Base-by-base conservation (phyloP, 2,888 invertebrate species). In the Drosophila testacea region DNA sequence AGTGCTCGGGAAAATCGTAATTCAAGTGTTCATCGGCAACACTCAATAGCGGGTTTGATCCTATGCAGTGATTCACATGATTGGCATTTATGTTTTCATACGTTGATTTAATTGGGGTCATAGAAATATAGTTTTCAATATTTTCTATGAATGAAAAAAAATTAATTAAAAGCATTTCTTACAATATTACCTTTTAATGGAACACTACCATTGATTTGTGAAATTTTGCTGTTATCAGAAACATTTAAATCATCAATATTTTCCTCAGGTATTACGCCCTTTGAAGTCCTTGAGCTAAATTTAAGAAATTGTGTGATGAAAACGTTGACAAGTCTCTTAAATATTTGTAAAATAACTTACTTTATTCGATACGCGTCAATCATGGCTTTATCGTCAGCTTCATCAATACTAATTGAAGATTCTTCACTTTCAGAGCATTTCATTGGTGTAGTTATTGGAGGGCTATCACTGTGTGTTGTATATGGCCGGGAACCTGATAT, bases 351-450 rank as follows among this genome's bases (percentile, higher is more conserved):
- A 13, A 6, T 16, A 11, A 77, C 81, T 75, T 85, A 92, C 92
- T 90, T 90, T 65, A 91, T 86, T 56, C 90, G 88, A 72, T 89
- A 89, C 39, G 87, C 44, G 32, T 89, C 73, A 69, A 83, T 89
- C 56, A 81, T 81, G 34, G 81, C 74, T 70, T 79, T 94, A 79
- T 95, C 95, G 73, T 95, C 95, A 2, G 95, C 92, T 65, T 95
- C 95, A 76, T 95, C 95, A 83, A 95, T 94, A 57, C 95, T 95
- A 48, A 95, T 92, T 3, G 95, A 95, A 0, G 95, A 95, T 34
- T 95, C 95, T 42, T 95, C 95, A 16, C 95, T 95, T 86, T 95
- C 95, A 0, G 95, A 95, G 55, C 94, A 95, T 72, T 93, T 94
- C 42, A 94, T 94, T 30, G 94, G 94, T 47, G 94, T 94, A 52